Conservation (phyloP, 2,113 vertebrate genomes). For the Anser cygnoides region DNA sequence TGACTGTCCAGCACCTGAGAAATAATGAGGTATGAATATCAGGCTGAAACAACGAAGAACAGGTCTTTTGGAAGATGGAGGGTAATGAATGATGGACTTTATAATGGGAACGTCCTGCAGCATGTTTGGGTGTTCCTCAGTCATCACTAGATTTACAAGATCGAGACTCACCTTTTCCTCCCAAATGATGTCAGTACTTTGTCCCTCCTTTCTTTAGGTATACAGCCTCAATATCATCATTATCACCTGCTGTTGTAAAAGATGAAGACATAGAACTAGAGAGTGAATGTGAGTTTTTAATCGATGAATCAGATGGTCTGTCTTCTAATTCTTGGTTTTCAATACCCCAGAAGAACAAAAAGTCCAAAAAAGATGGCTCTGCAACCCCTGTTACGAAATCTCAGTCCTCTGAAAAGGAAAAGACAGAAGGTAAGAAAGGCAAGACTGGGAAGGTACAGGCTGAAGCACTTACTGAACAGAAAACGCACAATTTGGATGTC, state of each 20-base stretch:
- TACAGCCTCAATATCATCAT: background rate
- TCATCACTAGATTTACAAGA: background rate
- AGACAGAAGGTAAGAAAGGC: background rate
- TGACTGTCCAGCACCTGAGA: background rate
- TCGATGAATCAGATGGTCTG: slow-evolving; percentile 63
- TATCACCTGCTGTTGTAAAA: background rate
- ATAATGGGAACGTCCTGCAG: background rate
- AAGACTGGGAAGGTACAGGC: background rate
- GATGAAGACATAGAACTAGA: slow-evolving; percentile 8
- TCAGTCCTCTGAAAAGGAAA: slow-evolving; percentile 2
- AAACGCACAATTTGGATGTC: background rate
- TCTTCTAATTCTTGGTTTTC: slow-evolving; percentile 59
- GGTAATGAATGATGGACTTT: background rate
- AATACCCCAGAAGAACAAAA: slow-evolving; percentile 42
- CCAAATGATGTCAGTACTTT: background rate
- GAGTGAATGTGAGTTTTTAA: slow-evolving; percentile 76
- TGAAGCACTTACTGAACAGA: background rate
- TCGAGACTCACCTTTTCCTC: fast-evolving
- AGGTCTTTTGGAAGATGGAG: background rate
- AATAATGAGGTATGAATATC: background rate
- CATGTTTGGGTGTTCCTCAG: background rate
- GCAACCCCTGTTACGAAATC: background rate
- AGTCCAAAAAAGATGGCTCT: background rate
- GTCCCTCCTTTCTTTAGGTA: slow-evolving; percentile 23
- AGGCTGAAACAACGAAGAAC: background rate